A percentile compares a stretch with the other conserved stretches of the same genome.
phyloP scores from a whole-genome alignment of 35 echinoderm and acorn worm species.

The Stichopus chloronotus region DNA sequence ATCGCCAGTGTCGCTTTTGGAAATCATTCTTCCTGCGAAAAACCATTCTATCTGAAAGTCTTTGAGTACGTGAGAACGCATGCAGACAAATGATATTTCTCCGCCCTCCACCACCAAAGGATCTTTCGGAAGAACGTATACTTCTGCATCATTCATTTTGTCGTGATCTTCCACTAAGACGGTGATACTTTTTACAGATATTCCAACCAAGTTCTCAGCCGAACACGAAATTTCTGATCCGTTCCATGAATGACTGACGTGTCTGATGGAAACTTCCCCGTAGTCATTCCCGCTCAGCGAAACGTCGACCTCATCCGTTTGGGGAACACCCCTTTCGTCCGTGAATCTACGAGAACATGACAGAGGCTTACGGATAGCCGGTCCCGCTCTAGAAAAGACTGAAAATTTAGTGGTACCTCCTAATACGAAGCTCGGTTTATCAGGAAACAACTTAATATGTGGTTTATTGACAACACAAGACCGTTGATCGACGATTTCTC shows the following conservation, averaged over 20 bases:
- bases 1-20: constrained; percentile 22
- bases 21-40: constrained; percentile 32
- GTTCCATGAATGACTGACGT: constrained; percentile 15
- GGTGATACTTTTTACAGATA: constrained; percentile 13
- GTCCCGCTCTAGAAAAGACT: constrained; percentile 30
- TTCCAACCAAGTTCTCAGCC: constrained; percentile 41
- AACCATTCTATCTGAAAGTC: constrained; percentile 17
- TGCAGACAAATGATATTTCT: constrained; percentile 40
- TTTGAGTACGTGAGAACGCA: constrained; percentile 1
- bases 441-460: not conserved
- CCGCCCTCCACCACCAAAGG: constrained; percentile 21
- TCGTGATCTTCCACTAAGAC: constrained; percentile 36
- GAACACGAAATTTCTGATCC: constrained; percentile 33
- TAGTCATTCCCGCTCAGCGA: not conserved
- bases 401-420: constrained; percentile 46
- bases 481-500: constrained; percentile 51
- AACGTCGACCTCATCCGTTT: constrained; percentile 25
- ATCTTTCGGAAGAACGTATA: constrained; percentile 17
- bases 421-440: constrained; percentile 10
- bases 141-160: not conserved
- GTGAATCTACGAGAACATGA: constrained; percentile 7
- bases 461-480: constrained; percentile 40
- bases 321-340: not conserved
- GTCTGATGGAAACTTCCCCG: constrained; percentile 16
- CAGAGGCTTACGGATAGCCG: constrained; percentile 15